Conservation (phyloP, 2,888 invertebrate genomes). For the Tanypteryx hageni region DNA sequence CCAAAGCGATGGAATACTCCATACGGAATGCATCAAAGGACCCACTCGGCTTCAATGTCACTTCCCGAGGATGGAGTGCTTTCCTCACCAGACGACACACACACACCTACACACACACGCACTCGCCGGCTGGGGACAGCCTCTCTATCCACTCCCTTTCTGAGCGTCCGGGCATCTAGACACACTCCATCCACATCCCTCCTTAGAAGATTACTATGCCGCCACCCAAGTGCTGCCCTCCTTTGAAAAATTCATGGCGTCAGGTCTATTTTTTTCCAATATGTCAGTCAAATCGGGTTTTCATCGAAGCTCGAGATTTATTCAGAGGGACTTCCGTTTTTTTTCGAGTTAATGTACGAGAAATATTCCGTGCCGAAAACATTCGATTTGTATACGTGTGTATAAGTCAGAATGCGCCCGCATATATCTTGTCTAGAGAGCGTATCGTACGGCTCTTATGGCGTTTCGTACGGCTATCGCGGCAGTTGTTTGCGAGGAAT, state of each 20-base stretch:
- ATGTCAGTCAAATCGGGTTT: neutral
- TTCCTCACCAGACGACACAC: neutral
- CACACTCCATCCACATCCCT: too few species aligned
- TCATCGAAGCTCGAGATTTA: neutral
- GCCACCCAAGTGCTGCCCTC: neutral
- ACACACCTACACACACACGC: too few species aligned
- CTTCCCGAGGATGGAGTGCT: neutral
- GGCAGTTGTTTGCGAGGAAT: too few species aligned
- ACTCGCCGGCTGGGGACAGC: too few species aligned
- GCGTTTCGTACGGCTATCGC: too few species aligned
- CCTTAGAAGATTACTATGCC: too few species aligned
- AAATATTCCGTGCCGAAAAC: neutral
- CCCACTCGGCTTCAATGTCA: neutral
- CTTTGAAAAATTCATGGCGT: constrained; percentile 7
- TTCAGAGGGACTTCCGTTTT: neutral
- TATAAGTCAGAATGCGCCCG: neutral
- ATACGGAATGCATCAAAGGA: neutral
- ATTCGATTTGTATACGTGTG: neutral
- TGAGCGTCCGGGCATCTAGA: too few species aligned
- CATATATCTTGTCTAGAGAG: neutral
- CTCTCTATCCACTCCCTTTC: too few species aligned
- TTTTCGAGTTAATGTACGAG: neutral
- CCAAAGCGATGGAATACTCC: neutral
- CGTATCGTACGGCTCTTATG: too few species aligned
- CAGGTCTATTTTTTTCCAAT: neutral